Evolutionary conservation across 1,140 invertebrate genomes (phyloP), one percentile per base, ranked within the genome.

Genomic region (Hylaeus volcanicus): DNA sequence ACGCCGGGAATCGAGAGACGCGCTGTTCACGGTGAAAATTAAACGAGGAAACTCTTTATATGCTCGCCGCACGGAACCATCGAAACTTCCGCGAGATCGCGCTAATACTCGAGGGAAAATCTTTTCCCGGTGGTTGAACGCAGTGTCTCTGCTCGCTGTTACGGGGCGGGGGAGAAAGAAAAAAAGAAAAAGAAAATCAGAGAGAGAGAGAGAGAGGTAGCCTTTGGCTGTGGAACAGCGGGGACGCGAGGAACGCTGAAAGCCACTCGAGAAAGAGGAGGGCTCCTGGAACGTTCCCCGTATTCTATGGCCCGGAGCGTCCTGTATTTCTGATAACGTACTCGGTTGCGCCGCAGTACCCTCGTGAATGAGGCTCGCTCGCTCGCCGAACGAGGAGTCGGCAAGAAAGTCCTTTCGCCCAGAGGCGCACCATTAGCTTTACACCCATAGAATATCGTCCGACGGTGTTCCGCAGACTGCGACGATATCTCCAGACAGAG

Each of bases 241-340:
- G 79, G 12, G 55, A 53, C 63, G 45, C 26, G 63, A 37, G 39
- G 61, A 60, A 75, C 73, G 64, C 26, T 80, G 72, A 75, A 80
- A 80, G 79, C 64, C 64, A 80, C 79, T 80, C 79, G 79, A 74
- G 56, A 78, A 51, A 65, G 39, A 66, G 74, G 11, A 15, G 14
- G 65, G 51, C 9, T 6, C 51, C 6, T 9, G 51, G n/a, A 26
- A 79, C 71, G 77, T 64, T 79, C 39, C 5, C 41, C 26, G 26
- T 26, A 15, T 41, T 65, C 70, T 56, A 74, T 79, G 43, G 77
- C 77, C 77, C 39, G 48, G 70, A 74, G 71, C 77, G 73, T 80
- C 55, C 64, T 75, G 73, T 69, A 68, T 75, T 79, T 79, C 77
- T 79, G 77, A 79, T 79, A 79, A 68, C 65, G 55, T 69, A 43